These are phyloP conservation scores for Centropyge bicolor DNA, from an alignment of 2,797 vertebrate species.

Conservation along the genomic window DNA sequence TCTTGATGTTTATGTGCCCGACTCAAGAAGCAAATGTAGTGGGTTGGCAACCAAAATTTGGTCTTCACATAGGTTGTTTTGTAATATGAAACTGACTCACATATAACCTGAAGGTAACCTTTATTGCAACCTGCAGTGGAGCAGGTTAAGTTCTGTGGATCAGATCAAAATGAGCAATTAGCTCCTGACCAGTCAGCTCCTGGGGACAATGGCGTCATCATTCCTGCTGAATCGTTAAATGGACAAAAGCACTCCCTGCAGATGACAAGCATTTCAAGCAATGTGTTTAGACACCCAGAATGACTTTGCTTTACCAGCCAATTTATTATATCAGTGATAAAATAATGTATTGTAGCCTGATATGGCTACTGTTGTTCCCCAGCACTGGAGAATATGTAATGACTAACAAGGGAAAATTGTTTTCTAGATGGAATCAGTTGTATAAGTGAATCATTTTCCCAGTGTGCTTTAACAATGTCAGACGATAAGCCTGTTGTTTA, in stretches of 20 bases:
- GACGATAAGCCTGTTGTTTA: neutral
- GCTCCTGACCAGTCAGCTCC: conserved; percentile 1
- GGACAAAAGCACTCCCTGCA: neutral
- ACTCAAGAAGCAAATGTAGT: neutral
- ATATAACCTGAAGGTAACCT: neutral
- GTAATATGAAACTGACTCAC: too few relatives aligned
- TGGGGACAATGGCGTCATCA: neutral
- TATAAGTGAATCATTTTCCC: neutral
- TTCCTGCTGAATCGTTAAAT: neutral
- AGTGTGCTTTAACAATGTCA: neutral
- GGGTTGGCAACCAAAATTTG: neutral
- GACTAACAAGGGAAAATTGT: neutral
- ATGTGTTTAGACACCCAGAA: neutral
- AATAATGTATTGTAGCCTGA: neutral
- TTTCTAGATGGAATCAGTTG: neutral
- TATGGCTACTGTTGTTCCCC: neutral
- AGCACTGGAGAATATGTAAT: neutral
- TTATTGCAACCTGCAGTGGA: neutral
- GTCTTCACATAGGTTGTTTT: neutral
- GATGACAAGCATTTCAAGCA: neutral
- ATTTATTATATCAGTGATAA: neutral
- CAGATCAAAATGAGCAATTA: neutral
- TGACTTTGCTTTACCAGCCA: neutral
- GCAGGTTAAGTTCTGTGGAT: neutral
- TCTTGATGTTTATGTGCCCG: neutral